Evolutionary conservation across 2,113 vertebrate genomes (phyloP), one percentile per base, ranked within the genome.

Genomic region (Cercopithecus mona): DNA sequence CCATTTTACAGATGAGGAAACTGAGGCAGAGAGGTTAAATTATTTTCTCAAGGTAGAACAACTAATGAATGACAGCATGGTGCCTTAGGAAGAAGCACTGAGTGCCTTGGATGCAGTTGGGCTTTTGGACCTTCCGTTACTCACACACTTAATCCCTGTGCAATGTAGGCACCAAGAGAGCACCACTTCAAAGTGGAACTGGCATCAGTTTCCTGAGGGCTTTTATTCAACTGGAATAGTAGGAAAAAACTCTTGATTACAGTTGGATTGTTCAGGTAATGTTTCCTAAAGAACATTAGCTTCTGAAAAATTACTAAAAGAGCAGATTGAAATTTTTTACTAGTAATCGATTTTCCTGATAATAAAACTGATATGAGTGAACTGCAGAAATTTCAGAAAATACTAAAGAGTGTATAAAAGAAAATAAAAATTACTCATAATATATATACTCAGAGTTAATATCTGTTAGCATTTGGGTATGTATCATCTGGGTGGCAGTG

Each of bases 1-100:
- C 88, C 52, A 64, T 81, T 94, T 90, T 78, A 61, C 6, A 93
- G 20, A 30, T 55, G 32, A 95, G 90, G 78, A 95, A 86, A 87
- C 10, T 55, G 40, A 96, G 38, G 13, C n/a, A 76, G 35, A 93
- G 1, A 89, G 8, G 3, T 73, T 66, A 90, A 48, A 64, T 73
- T 52, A n/a, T 94, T 72, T 61, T 75, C 32, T 93, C 20, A 88
- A 12, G 8, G 14, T 81, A 6, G 6, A 68, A 5, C 25, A 88
- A 27, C 1, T 50, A 27, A 25, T 14, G 5, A 20, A 2, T 17
- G 1, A 6, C 4, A 59, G 25, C 87, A 2, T 4, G 57, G 30
- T 38, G 23, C 23, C 40, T 64, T 70, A 79, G 45, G n/a, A 88
- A 32, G 64, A 66, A 57, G 1, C 45, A 3, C 9, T 30, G 3